Percentiles rank a stretch among this genome's conserved stretches.
Evolutionary conservation across 2,113 vertebrate genomes (phyloP).

Genomic region (Caranx ignobilis): DNA sequence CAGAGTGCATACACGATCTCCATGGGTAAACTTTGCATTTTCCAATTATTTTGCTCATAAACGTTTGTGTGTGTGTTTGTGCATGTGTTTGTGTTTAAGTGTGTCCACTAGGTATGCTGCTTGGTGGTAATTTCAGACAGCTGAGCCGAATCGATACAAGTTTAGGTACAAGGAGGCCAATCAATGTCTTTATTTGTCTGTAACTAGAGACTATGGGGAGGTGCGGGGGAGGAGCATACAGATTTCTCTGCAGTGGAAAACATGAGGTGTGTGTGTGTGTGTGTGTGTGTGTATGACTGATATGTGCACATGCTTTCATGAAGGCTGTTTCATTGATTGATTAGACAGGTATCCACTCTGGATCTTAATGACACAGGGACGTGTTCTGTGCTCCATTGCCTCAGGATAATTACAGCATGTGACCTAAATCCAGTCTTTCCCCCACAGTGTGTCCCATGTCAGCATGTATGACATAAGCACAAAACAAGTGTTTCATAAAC

Average conservation of each 20-base stretch:
- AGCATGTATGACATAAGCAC: neutral
- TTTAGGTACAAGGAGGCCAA: constrained; percentile 50
- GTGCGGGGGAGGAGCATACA: neutral
- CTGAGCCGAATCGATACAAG: constrained; percentile 58
- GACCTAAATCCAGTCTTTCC: constrained; percentile 7
- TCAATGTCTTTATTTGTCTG: constrained; percentile 62
- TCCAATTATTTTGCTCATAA: constrained; percentile 9
- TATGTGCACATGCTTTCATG: neutral
- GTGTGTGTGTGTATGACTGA: neutral
- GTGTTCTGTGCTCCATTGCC: neutral
- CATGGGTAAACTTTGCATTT: constrained; percentile 18
- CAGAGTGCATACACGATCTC: neutral
- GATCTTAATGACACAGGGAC: constrained; percentile 5
- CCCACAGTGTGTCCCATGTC: neutral
- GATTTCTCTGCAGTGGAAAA: constrained; percentile 23
- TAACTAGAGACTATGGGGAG: constrained; percentile 23
- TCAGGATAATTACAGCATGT: constrained; percentile 13
- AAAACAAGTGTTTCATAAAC: neutral
- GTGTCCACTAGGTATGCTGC: neutral
- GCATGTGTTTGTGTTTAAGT: constrained; percentile 5
- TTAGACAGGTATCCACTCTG: constrained; percentile 14
- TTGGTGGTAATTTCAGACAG: constrained; percentile 48
- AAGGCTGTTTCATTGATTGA: constrained; percentile 36
- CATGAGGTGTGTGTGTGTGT: neutral
- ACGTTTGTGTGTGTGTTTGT: neutral